Evolutionary conservation across 1,140 invertebrate species (phyloP), one percentile per base, ranked within the genome.

Genomic region (Drosophila gunungcola): DNA sequence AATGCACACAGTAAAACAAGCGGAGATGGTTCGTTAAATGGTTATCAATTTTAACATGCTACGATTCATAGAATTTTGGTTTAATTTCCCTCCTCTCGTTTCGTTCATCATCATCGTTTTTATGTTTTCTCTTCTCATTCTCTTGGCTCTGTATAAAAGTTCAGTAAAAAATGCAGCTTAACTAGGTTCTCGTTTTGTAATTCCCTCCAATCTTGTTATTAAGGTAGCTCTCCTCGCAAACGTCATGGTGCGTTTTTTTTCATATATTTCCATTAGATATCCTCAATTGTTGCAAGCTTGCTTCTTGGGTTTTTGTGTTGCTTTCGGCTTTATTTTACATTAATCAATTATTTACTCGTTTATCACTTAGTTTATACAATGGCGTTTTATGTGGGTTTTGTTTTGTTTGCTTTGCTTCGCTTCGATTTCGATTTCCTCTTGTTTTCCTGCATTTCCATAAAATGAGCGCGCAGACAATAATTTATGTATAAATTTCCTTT

Each of bases 351-450:
- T 86, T 76, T 89, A 77, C 72, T 91, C 77, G 48, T 76, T 53
- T 81, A 91, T 91, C 89, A 91, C 89, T 91, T 91, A 91, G 74
- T 91, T 91, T 91, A 91, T 91, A 91, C 89, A 91, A 91, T 91
- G 89, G 89, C 89, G 89, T 77, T 89, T 91, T 69, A 82, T 80
- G 70, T 82, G 49, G 52, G 34, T 76, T 77, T 76, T 38, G 27
- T 48, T 75, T 45, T 27, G 51, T 72, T 63, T 49, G 42, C 65
- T 72, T 63, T 49, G 42, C 65, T 80, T 79, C 51, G 27, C 45
- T 67, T 58, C 32, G 42, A 39, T 51, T 69, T 53, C 52, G 11
- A 29, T 48, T 60, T 55, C 38, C 43, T 36, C 12, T 53, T 43
- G 11, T 25, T 48, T 60, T 55, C 38, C 43, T 45, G 12, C n/a